Evolutionary conservation across 2,113 vertebrate species (phyloP).

Genomic region (Montifringilla adamsi): DNA sequence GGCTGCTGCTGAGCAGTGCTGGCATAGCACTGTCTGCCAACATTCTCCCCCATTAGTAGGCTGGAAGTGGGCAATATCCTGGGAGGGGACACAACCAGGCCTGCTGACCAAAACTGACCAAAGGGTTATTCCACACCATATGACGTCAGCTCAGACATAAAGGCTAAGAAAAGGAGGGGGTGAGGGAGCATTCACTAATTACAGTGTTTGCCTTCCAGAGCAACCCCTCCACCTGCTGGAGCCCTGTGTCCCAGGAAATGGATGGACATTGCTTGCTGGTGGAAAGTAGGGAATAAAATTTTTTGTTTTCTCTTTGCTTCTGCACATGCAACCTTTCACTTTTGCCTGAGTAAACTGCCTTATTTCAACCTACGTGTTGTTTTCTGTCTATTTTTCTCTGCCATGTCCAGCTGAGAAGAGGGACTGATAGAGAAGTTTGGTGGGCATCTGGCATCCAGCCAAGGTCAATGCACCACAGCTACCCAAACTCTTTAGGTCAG

Average conservation of each 20-base stretch:
- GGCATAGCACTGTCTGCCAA: neutral
- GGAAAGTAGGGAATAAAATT: neutral
- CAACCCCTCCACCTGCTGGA: fast-evolving
- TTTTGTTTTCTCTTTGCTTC: neutral
- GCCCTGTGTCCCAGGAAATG: neutral
- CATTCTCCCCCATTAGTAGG: neutral
- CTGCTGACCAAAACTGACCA: neutral
- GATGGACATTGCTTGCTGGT: neutral
- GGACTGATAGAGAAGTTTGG: neutral
- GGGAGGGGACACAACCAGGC: neutral
- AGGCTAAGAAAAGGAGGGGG: neutral
- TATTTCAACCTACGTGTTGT: fast-evolving
- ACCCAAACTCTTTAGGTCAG: neutral
- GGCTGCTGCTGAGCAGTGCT: neutral
- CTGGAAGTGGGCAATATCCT: neutral
- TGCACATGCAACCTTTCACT: neutral
- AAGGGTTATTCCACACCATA: neutral
- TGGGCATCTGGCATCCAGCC: neutral
- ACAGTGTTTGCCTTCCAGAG: neutral
- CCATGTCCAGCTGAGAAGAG: neutral
- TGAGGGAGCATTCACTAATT: neutral
- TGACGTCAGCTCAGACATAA: neutral
- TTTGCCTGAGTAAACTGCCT: neutral
- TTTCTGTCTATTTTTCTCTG: neutral
- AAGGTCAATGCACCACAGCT: neutral